Percentiles rank a stretch among this genome's conserved stretches.
phyloP scores from a whole-genome alignment of 2,888 invertebrate species.

The Oegoconia quadripuncta region DNA sequence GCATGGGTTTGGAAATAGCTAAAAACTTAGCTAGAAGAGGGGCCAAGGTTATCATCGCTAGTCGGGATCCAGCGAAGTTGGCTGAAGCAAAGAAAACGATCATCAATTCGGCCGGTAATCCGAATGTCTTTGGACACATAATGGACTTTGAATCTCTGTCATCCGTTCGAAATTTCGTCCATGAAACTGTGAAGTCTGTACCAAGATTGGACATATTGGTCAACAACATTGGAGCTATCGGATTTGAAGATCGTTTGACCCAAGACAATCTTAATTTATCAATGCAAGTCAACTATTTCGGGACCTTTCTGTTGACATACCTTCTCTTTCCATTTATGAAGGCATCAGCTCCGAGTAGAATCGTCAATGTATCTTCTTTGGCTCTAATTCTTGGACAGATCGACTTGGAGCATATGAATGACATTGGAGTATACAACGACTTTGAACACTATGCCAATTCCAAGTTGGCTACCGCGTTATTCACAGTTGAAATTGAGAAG shows the following conservation, averaged over 20 bases:
- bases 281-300: constrained; percentile 79
- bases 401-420: constrained; percentile 85
- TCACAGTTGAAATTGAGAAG: constrained; percentile 73
- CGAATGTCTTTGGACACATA: constrained; percentile 42
- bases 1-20: constrained; percentile 55
- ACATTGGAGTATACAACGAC: constrained; percentile 80
- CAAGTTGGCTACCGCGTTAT: constrained; percentile 49
- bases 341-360: constrained; percentile 49
- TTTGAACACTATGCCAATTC: constrained; percentile 77
- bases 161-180: constrained; percentile 79
- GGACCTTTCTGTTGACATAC: constrained; percentile 51
- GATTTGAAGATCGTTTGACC: constrained; percentile 62
- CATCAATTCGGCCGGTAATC: constrained; percentile 33
- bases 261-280: constrained; percentile 80
- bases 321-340: constrained; percentile 49
- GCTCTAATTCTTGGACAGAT: constrained; percentile 83
- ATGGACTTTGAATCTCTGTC: constrained; percentile 72
- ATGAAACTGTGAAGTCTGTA: constrained; percentile 68
- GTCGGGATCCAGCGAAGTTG: constrained; percentile 57
- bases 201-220: constrained; percentile 64
- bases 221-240: constrained; percentile 73
- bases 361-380: constrained; percentile 63
- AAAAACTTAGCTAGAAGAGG: constrained; percentile 68
- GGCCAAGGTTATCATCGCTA: constrained; percentile 77
- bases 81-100: constrained; percentile 36